These are phyloP conservation scores for Cantharis rustica DNA, from an alignment of 2,888 invertebrate species.

Conservation along the genomic window DNA sequence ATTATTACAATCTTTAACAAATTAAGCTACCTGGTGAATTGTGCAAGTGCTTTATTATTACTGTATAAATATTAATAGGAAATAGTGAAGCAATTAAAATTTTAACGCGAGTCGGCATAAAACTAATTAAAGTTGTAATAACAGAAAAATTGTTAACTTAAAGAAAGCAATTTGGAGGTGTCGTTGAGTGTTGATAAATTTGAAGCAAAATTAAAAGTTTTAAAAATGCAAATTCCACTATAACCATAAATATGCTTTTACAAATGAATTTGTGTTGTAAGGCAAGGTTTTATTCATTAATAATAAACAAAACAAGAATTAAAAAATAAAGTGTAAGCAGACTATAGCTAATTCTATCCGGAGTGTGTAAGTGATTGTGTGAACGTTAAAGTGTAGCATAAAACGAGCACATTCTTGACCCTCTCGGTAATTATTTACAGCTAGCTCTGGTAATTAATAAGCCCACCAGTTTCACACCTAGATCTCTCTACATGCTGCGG, in stretches of 20 bases:
- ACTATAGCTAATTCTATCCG: not conserved
- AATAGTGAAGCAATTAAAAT: not conserved
- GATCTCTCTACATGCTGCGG: constrained; percentile 13
- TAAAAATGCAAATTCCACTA: not conserved
- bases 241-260: not conserved
- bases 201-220: not conserved
- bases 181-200: not conserved
- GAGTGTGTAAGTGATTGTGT: not conserved
- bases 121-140: not conserved
- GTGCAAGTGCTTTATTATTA: not conserved
- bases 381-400: constrained; percentile 19
- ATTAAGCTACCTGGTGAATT: not conserved
- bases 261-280: not conserved
- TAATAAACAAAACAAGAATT: not conserved
- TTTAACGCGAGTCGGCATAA: not conserved
- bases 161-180: not conserved
- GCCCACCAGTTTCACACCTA: constrained; percentile 28
- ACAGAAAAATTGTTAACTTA: not conserved
- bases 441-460: constrained; percentile 32
- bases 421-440: constrained; percentile 28
- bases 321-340: not conserved
- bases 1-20: not conserved
- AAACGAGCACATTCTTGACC: constrained; percentile 30
- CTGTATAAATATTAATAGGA: not conserved
- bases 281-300: not conserved